phyloP scores from a whole-genome alignment of 2,797 vertebrate species.

The Rachycentron canadum region DNA sequence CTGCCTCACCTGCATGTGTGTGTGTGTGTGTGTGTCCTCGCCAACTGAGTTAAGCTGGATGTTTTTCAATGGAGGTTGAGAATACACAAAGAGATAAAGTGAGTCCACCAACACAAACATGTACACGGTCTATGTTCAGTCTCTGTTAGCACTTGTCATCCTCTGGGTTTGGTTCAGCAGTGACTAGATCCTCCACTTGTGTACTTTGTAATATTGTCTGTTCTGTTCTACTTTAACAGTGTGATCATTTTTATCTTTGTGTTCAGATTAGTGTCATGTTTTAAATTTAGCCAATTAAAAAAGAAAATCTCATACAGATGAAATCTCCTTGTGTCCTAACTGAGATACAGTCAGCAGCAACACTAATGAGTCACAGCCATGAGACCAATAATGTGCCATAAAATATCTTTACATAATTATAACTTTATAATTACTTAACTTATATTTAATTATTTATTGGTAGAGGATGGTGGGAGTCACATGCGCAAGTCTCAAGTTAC shows the following conservation, averaged over 20 bases:
- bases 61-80: constrained; percentile 1
- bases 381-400: too few species aligned
- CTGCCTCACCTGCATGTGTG: constrained; percentile 42
- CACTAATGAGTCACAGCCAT: too few species aligned
- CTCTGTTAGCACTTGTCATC: background rate
- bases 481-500: too few species aligned
- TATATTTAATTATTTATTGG: too few species aligned
- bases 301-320: background rate
- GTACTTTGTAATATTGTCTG: background rate
- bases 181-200: background rate
- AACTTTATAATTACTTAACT: too few species aligned
- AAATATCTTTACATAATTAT: too few species aligned
- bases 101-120: background rate
- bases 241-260: background rate
- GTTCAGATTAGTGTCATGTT: background rate
- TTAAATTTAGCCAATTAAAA: background rate
- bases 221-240: background rate
- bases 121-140: background rate
- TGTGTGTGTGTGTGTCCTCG: constrained; percentile 27
- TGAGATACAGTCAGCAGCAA: too few species aligned
- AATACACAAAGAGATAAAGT: constrained; percentile 10
- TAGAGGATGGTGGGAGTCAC: too few species aligned
- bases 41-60: constrained; percentile 14
- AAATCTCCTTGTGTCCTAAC: too few species aligned
- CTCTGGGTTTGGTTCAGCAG: background rate